phyloP scores from a whole-genome alignment of 92 coral and sea anemone species.

The Palythoa grandiflora region DNA sequence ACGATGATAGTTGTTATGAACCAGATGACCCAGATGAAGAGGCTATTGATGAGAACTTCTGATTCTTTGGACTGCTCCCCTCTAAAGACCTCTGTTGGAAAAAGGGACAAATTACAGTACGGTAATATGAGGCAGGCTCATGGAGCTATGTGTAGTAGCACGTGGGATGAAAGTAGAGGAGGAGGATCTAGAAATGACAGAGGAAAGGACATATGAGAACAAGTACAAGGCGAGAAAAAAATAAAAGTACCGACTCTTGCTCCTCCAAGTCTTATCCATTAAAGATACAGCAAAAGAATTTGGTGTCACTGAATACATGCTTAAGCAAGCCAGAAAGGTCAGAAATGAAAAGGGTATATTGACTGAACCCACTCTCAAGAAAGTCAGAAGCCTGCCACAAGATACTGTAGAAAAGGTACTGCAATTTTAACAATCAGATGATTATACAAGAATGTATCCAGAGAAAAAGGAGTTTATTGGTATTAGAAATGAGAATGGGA shows the following conservation, averaged over 20 bases:
- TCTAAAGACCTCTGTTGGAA: slow-evolving; percentile 24
- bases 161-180: slow-evolving; percentile 17
- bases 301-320: slow-evolving; percentile 16
- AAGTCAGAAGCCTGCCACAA: slow-evolving; percentile 34
- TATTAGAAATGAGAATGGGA: slow-evolving; percentile 15
- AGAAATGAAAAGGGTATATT: background rate
- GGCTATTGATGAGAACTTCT: background rate
- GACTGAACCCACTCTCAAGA: slow-evolving; percentile 26
- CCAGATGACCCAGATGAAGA: slow-evolving; percentile 18
- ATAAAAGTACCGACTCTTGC: background rate
- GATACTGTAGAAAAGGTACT: slow-evolving; percentile 4
- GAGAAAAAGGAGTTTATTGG: slow-evolving; percentile 28
- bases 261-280: background rate
- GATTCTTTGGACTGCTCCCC: slow-evolving; percentile 26
- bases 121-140: slow-evolving; percentile 8
- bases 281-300: background rate
- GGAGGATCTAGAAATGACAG: slow-evolving; percentile 21
- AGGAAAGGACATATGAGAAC: too few species aligned
- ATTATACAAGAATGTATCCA: slow-evolving; percentile 27
- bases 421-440: background rate
- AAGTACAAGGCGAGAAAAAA: slow-evolving; percentile 10
- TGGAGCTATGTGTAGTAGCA: slow-evolving; percentile 21
- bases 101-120: slow-evolving; percentile 5
- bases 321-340: background rate
- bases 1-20: slow-evolving; percentile 1